A percentile compares a stretch with the other conserved stretches of the same genome.
Evolutionary conservation across 2,113 vertebrate species (phyloP).

Genomic region (Erythrolamprus reginae): DNA sequence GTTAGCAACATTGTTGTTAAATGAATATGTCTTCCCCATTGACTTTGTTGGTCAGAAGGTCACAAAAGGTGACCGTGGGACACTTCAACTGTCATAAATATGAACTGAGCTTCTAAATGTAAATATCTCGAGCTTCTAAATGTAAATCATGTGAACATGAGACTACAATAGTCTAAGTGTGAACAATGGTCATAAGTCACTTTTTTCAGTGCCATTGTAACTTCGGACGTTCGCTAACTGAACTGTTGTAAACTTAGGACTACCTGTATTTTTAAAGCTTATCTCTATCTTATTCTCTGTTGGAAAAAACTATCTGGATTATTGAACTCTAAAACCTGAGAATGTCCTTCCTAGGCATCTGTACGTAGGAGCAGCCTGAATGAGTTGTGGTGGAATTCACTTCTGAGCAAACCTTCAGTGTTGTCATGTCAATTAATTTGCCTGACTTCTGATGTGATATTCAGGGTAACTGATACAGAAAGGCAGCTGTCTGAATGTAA

Average conservation of each 20-base stretch:
- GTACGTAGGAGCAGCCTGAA: neutral
- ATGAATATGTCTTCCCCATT: neutral
- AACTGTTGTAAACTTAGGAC: neutral
- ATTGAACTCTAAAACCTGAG: neutral
- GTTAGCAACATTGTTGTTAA: neutral
- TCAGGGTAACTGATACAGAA: neutral
- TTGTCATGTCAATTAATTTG: neutral
- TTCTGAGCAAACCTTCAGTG: neutral
- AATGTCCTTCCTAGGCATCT: neutral
- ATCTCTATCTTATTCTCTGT: neutral
- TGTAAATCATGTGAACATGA: neutral
- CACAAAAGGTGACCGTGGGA: neutral
- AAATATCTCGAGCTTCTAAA: neutral
- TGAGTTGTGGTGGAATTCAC: neutral
- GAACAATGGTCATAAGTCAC: neutral
- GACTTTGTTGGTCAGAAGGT: neutral
- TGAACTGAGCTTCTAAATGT: neutral
- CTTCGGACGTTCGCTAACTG: neutral
- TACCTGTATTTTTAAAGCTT: neutral
- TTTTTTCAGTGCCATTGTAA: neutral
- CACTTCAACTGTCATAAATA: neutral
- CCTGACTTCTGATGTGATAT: neutral
- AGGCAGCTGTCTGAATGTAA: neutral
- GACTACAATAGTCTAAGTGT: neutral
- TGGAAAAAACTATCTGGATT: neutral